Conservation (phyloP, 2,113 vertebrate genomes). For the Lynx canadensis region DNA sequence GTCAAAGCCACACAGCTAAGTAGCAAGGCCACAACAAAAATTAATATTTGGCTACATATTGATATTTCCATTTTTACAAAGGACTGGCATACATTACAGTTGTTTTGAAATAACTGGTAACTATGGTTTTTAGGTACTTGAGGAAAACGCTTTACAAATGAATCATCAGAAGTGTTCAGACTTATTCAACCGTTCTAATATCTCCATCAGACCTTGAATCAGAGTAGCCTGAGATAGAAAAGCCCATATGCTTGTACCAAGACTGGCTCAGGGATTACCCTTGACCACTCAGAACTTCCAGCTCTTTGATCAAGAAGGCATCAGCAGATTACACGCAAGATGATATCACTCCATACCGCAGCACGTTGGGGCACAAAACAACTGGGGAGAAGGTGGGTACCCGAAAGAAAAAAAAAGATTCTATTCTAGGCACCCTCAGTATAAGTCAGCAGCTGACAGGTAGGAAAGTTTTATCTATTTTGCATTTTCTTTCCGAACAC, state of each 20-base stretch:
- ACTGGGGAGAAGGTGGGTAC: neutral
- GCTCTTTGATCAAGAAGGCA: neutral
- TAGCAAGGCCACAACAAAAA: neutral
- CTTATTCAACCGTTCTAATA: neutral
- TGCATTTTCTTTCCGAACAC: conserved; percentile 32
- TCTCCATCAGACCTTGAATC: neutral
- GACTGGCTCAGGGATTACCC: neutral
- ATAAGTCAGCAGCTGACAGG: neutral
- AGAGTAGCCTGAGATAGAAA: neutral
- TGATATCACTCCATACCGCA: neutral
- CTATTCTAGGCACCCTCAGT: neutral
- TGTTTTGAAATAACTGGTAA: neutral
- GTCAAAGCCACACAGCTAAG: neutral
- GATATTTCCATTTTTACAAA: neutral
- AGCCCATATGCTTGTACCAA: accelerated
- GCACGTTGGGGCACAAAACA: neutral
- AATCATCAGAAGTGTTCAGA: neutral
- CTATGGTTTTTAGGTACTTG: neutral
- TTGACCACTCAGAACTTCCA: neutral
- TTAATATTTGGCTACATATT: neutral
- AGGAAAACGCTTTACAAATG: neutral
- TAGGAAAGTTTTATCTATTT: neutral
- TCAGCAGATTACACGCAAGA: neutral
- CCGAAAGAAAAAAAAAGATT: neutral
- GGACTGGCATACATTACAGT: neutral